phyloP scores from a whole-genome alignment of 1,140 invertebrate genomes.

The Pemphigus obesinymphae region DNA sequence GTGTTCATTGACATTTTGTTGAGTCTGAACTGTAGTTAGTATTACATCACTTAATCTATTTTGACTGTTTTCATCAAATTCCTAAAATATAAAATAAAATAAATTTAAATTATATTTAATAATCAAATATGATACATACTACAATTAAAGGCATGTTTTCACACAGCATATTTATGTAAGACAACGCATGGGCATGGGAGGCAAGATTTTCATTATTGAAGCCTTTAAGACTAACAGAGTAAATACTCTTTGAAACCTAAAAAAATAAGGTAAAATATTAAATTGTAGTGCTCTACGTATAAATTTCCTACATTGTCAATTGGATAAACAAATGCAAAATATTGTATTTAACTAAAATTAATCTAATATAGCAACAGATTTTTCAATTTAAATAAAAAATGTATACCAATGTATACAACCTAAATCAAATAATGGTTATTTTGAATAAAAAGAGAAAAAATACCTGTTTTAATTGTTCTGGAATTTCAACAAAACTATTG shows the following conservation, averaged over 20 bases:
- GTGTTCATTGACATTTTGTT: conserved; percentile 23
- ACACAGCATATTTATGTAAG: conserved; percentile 21
- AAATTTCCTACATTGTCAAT: too few species aligned
- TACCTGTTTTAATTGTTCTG: neutral
- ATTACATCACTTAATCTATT: conserved; percentile 1
- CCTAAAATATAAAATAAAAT: neutral
- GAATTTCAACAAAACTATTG: conserved; percentile 23
- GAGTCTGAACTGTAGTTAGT: conserved; percentile 13
- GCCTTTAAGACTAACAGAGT: neutral
- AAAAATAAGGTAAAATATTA: neutral
- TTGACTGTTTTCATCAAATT: neutral
- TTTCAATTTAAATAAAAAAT: too few species aligned
- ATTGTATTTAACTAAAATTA: too few species aligned
- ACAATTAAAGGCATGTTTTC: conserved; percentile 28
- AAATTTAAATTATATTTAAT: neutral
- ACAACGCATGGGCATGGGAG: neutral
- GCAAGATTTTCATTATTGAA: neutral
- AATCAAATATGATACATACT: neutral
- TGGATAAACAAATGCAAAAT: too few species aligned
- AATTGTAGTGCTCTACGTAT: too few species aligned
- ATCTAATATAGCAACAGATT: too few species aligned
- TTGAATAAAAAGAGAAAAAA: neutral
- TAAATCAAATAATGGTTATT: too few species aligned
- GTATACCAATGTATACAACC: too few species aligned
- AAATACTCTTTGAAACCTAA: conserved; percentile 9